Conservation (phyloP, 92 coral and sea anemone species). For the Paragorgia papillata region DNA sequence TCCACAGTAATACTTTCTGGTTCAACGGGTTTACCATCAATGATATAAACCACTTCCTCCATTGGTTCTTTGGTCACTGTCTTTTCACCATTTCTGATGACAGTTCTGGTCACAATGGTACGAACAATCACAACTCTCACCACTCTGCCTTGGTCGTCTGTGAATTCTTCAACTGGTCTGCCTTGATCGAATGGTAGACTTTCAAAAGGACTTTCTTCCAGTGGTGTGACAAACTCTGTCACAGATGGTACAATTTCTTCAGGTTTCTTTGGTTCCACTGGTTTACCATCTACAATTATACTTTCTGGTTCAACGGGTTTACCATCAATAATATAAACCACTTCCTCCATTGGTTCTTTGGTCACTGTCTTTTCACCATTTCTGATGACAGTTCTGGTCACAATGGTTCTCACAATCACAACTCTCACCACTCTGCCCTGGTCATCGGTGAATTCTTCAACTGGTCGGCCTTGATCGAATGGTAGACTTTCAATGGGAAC, state of each 20-base stretch:
- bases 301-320: slow-evolving; percentile 50
- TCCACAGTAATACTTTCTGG: slow-evolving; percentile 11
- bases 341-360: slow-evolving; percentile 53
- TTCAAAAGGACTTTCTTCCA: slow-evolving; percentile 40
- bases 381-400: slow-evolving; percentile 51
- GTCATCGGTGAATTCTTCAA: slow-evolving; percentile 47
- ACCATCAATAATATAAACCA: slow-evolving; percentile 41
- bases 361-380: slow-evolving; percentile 31
- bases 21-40: slow-evolving; percentile 31
- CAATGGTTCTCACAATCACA: slow-evolving; percentile 33
- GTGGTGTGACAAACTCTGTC: slow-evolving; percentile 5
- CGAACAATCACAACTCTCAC: slow-evolving; percentile 39
- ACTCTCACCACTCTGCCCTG: slow-evolving; percentile 47
- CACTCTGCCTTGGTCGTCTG: slow-evolving; percentile 52
- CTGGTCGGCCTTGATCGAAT: neutral
- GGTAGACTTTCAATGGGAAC: no score
- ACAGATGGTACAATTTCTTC: slow-evolving; percentile 9
- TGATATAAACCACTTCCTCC: slow-evolving; percentile 13
- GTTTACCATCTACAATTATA: slow-evolving; percentile 25
- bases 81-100: slow-evolving; percentile 41
- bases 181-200: slow-evolving; percentile 22
- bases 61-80: slow-evolving; percentile 41
- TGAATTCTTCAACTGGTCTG: slow-evolving; percentile 34
- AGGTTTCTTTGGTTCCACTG: slow-evolving; percentile 36
- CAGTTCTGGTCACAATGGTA: slow-evolving; percentile 52